phyloP scores from a whole-genome alignment of 2,888 invertebrate species.

The Agonopterix heracliana region DNA sequence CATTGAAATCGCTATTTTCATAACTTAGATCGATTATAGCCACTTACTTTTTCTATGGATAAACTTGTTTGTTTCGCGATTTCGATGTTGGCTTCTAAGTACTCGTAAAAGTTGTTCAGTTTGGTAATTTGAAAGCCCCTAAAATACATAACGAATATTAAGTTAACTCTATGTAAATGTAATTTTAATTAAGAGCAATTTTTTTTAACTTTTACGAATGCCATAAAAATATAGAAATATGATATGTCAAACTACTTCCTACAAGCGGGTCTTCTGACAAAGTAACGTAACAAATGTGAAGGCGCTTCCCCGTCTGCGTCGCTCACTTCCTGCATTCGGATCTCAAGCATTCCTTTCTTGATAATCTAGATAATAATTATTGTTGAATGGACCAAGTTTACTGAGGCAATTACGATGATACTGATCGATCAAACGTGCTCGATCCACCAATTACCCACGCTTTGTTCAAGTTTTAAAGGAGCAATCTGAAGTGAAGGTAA shows the following conservation, averaged over 20 bases:
- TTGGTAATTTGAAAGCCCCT: too few species aligned
- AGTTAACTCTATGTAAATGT: too few species aligned
- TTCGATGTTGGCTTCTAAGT: too few species aligned
- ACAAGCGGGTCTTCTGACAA: constrained; percentile 2
- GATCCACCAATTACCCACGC: constrained; percentile 39
- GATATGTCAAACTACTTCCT: constrained; percentile 9
- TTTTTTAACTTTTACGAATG: too few species aligned
- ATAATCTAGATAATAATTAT: constrained; percentile 33
- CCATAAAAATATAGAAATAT: not conserved
- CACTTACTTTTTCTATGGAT: too few species aligned
- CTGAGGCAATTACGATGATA: constrained; percentile 56
- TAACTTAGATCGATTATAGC: too few species aligned
- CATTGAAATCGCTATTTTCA: too few species aligned
- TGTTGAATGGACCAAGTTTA: constrained; percentile 40
- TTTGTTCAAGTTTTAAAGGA: constrained; percentile 36
- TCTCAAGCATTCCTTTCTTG: constrained; percentile 24
- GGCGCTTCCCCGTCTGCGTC: constrained; percentile 19
- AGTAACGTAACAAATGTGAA: constrained; percentile 13
- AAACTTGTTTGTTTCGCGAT: too few species aligned
- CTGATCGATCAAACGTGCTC: constrained; percentile 39
- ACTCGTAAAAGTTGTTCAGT: too few species aligned
- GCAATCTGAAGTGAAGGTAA: constrained; percentile 33
- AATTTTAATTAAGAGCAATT: too few species aligned
- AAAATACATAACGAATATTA: too few species aligned
- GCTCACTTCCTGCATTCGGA: constrained; percentile 20